Percentiles rank a stretch among this genome's conserved stretches.
These are phyloP conservation scores for Harpalus rubripes DNA, from an alignment of 2,888 invertebrate species.

Conservation along the genomic window DNA sequence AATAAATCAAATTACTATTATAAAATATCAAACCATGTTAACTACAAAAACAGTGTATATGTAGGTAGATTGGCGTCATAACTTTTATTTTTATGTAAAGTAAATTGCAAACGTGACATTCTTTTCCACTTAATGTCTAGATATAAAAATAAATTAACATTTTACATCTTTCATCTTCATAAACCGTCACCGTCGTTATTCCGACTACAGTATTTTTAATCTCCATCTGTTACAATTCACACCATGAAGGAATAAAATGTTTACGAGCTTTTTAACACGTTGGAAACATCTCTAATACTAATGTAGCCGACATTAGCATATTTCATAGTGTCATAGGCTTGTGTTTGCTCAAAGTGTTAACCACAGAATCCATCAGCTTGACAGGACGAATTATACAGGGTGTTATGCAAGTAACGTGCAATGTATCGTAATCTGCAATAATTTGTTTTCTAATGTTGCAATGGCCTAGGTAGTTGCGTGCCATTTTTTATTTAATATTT, in stretches of 20 bases:
- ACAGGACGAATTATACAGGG: constrained; percentile 23
- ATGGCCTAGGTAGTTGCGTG: too few relatives aligned
- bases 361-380: constrained; percentile 32
- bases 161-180: constrained; percentile 28
- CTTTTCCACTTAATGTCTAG: neutral
- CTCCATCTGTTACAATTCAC: constrained; percentile 41
- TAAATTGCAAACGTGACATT: neutral
- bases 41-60: too few relatives aligned
- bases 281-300: constrained; percentile 8
- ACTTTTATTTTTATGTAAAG: neutral
- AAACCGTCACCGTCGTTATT: neutral
- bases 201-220: constrained; percentile 35
- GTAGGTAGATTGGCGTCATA: neutral
- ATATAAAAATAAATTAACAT: constrained; percentile 33
- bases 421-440: too few relatives aligned
- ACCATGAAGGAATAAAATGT: constrained; percentile 29
- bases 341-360: constrained; percentile 35
- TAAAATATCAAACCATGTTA: too few relatives aligned
- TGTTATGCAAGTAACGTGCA: too few relatives aligned
- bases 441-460: too few relatives aligned
- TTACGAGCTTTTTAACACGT: constrained; percentile 39
- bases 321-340: constrained; percentile 25
- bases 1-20: too few relatives aligned
- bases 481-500: too few relatives aligned
- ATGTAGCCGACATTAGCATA: constrained; percentile 27